These are phyloP conservation scores for Capra hircus DNA, from an alignment of 2,113 vertebrate species.

Conservation along the genomic window DNA sequence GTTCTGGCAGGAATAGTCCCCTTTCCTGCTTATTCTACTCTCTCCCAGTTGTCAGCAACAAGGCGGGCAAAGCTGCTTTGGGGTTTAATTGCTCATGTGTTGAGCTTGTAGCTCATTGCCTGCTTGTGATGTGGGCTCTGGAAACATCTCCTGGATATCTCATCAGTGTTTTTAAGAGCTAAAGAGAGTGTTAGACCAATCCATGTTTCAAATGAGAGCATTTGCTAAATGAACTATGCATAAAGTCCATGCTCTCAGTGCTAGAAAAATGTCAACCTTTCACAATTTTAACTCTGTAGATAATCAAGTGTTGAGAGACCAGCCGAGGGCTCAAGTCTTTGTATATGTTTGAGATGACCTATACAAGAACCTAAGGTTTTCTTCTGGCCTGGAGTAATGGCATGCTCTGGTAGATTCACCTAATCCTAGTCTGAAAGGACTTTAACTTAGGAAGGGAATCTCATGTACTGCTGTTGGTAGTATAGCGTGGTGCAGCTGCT, in stretches of 20 bases:
- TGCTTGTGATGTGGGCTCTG: neutral
- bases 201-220: neutral
- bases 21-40: neutral
- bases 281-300: neutral
- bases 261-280: neutral
- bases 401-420: neutral
- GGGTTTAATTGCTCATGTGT: neutral
- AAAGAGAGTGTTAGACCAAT: neutral
- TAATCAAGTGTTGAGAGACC: neutral
- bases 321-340: neutral
- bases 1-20: neutral
- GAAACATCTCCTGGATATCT: neutral
- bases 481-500: neutral
- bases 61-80: neutral
- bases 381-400: neutral
- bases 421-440: neutral
- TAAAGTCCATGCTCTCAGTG: neutral
- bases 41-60: neutral
- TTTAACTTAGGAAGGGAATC: neutral
- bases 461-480: neutral
- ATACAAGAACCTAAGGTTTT: neutral
- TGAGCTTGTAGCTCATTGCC: neutral
- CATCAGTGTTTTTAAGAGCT: neutral
- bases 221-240: neutral
- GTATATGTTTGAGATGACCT: neutral